A percentile compares a stretch with the other conserved stretches of the same genome.
Evolutionary conservation across 2,888 invertebrate species (phyloP).

Genomic region (Endomychus coccineus): DNA sequence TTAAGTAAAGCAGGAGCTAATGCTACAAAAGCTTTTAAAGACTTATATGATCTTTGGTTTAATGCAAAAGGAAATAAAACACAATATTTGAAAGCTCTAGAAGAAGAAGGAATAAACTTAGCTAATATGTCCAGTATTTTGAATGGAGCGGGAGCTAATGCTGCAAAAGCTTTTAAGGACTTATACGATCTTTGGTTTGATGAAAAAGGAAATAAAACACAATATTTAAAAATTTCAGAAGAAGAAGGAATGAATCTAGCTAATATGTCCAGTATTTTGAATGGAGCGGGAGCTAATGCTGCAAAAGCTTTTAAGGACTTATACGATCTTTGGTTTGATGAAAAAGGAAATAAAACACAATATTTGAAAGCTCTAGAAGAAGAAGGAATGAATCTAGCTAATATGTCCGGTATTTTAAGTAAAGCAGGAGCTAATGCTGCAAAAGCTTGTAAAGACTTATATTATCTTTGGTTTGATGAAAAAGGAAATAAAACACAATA

Average conservation of each 20-base stretch:
- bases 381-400: constrained; percentile 13
- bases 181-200: constrained; percentile 23
- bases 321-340: constrained; percentile 24
- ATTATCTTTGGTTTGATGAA: constrained; percentile 31
- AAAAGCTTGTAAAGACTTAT: constrained; percentile 30
- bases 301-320: constrained; percentile 31
- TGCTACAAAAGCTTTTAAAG: constrained; percentile 23
- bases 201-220: constrained; percentile 25
- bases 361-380: constrained; percentile 28
- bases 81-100: constrained; percentile 28
- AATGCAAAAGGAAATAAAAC: constrained; percentile 24
- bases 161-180: constrained; percentile 28
- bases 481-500: constrained; percentile 28
- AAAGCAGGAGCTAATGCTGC: constrained; percentile 31
- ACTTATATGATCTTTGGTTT: constrained; percentile 25
- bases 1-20: constrained; percentile 25
- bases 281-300: constrained; percentile 30
- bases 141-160: constrained; percentile 26
- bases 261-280: constrained; percentile 30
- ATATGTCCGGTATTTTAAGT: constrained; percentile 32
- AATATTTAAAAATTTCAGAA: constrained; percentile 17
- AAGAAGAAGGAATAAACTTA: constrained; percentile 26
- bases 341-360: constrained; percentile 29
- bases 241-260: constrained; percentile 13
- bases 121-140: constrained; percentile 28